These are phyloP conservation scores for Caenorhabditis remanei DNA, from an alignment of 1,140 invertebrate species.

Conservation along the genomic window DNA sequence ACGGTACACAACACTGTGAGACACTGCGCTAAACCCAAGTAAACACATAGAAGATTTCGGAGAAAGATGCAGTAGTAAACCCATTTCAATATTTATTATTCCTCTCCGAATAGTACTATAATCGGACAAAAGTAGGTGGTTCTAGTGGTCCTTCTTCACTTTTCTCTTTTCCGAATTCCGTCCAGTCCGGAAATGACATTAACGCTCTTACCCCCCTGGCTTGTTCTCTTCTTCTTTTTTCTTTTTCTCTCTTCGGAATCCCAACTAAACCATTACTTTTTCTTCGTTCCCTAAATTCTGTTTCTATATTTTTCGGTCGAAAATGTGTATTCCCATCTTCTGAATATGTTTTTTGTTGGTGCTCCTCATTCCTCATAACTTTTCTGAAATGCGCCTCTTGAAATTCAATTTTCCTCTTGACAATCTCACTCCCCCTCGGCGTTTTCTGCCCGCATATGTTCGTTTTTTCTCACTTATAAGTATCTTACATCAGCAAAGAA, in stretches of 20 bases:
- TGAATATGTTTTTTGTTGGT: too few species aligned
- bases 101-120: constrained; percentile 18
- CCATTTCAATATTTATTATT: constrained; percentile 35
- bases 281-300: not conserved
- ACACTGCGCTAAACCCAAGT: constrained; percentile 50
- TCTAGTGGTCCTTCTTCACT: constrained; percentile 35
- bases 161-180: not conserved
- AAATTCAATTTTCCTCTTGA: constrained; percentile 43
- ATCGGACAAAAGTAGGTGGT: constrained; percentile 34
- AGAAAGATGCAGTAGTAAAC: constrained; percentile 37
- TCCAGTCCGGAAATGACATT: constrained; percentile 43
- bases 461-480: constrained; percentile 18
- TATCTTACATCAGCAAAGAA: not conserved
- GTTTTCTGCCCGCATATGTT: not conserved
- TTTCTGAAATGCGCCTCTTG: constrained; percentile 43
- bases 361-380: constrained; percentile 5
- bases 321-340: too few species aligned
- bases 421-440: not conserved
- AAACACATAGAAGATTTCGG: constrained; percentile 22
- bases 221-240: not conserved
- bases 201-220: not conserved
- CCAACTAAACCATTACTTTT: not conserved
- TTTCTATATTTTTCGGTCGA: too few species aligned
- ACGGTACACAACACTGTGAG: constrained; percentile 40
- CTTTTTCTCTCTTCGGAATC: not conserved